A percentile compares a stretch with the other conserved stretches of the same genome.
phyloP scores from a whole-genome alignment of 2,888 invertebrate species.

The Lordiphosa fenestrarum region DNA sequence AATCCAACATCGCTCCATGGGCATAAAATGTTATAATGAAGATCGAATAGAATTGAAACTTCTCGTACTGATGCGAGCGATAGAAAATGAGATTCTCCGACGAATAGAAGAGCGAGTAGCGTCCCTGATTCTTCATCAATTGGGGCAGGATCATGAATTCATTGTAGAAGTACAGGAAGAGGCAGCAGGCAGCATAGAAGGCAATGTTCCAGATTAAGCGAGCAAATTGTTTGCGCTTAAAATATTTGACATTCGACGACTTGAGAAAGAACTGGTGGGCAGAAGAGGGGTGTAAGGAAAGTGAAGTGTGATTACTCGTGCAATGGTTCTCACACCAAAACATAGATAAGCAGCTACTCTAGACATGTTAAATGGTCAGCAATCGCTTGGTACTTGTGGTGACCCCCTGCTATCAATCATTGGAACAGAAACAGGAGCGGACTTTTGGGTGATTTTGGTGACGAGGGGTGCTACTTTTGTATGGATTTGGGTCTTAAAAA shows the following conservation, averaged over 20 bases:
- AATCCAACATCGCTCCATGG: conserved; percentile 78
- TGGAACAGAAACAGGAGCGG: conserved; percentile 4
- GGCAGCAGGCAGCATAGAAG: conserved; percentile 77
- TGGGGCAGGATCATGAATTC: conserved; percentile 79
- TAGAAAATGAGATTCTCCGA: conserved; percentile 80
- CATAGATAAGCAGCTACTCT: conserved; percentile 15
- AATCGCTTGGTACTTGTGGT: conserved; percentile 8
- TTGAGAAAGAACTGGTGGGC: conserved; percentile 75
- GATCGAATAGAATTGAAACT: conserved; percentile 79
- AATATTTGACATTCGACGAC: conserved; percentile 77
- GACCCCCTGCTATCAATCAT: conserved; percentile 16
- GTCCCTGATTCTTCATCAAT: conserved; percentile 77
- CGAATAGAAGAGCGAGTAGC: conserved; percentile 78
- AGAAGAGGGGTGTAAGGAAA: background rate
- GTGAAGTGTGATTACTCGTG: background rate
- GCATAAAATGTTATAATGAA: conserved; percentile 79
- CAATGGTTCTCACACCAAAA: conserved; percentile 3
- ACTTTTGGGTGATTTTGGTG: background rate
- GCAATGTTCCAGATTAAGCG: conserved; percentile 79
- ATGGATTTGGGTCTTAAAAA: too few species aligned
- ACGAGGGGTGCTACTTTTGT: background rate
- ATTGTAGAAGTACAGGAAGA: conserved; percentile 79
- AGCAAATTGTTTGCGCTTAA: conserved; percentile 78
- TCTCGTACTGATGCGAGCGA: conserved; percentile 78
- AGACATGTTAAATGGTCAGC: conserved; percentile 3